Conservation (phyloP, 2,113 vertebrate species). For the Haliaeetus leucogaster region DNA sequence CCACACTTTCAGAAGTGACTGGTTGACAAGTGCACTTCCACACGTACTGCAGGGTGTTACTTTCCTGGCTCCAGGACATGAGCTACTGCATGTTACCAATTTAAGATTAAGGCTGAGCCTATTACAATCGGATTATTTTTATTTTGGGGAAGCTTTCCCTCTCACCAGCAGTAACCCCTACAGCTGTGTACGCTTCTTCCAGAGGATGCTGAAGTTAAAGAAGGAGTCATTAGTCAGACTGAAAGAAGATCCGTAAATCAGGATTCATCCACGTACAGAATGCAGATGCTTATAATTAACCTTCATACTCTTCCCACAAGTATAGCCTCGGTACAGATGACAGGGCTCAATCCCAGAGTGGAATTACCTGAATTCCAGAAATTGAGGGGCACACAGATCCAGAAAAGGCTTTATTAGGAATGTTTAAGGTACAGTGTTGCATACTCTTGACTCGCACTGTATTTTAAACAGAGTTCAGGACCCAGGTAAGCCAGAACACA, state of each 20-base stretch:
- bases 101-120: background rate
- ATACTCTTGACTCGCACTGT: background rate
- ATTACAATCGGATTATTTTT: background rate
- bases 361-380: background rate
- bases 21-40: accelerated
- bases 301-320: background rate
- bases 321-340: accelerated
- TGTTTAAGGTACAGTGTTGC: background rate
- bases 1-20: accelerated
- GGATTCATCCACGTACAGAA: background rate
- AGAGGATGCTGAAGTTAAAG: background rate
- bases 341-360: background rate
- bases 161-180: background rate
- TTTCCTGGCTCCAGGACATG: background rate
- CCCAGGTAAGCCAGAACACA: background rate
- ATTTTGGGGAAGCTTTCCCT: background rate
- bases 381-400: background rate
- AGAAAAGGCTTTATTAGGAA: slow-evolving; percentile 24
- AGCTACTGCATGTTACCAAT: background rate
- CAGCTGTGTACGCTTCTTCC: background rate
- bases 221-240: background rate
- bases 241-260: accelerated
- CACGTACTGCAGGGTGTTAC: accelerated
- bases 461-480: background rate
- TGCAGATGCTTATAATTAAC: background rate